Base-by-base conservation (phyloP, 2,113 vertebrate genomes). In the Hypocryptadius cinnamomeus region DNA sequence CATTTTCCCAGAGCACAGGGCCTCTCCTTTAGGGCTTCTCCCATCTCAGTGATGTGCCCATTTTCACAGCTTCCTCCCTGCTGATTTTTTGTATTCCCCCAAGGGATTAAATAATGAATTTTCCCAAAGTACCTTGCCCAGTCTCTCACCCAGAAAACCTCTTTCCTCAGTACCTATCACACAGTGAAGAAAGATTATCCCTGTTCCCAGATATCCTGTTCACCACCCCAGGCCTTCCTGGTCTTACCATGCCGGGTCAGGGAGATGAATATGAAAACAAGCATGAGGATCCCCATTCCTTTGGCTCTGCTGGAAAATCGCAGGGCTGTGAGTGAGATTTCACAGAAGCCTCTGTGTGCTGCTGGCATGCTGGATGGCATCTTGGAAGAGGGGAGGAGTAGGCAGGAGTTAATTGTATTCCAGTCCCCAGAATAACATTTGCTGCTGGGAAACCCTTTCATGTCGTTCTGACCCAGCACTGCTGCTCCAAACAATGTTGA, bases 391-490 rank as follows among this genome's bases (percentile, higher is more conserved):
- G 35, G 39, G 89, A 50, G 68, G 59, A 87, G 63, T 2, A 57
- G 80, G 66, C 89, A 93, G 95, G 70, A 95, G 64, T 92, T 91
- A 79, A 89, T 92, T 63, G 45, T 78, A 90, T 79, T 76, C 71
- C 81, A 35, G 42, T 50, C 39, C 0, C 27, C 0, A 2, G 37
- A 66, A 33, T 14, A 19, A 51, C 20, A 28, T 44, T 92, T 79
- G 56, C 81, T 66, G 66, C 66, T 66, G 59, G 79, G 87, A 66
- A 91, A 85, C 28, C 12, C 35, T 44, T 48, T 56, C 0, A 5
- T 89, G 96, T 94, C 93, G 6, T 90, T 95, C 93, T 60, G 96
- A 92, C 95, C 92, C 71, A 37, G 79, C 2, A 31, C 87, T 51
- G 64, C 15, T 0, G 59, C 74, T 92, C 71, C 79, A 35, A 69